Conservation (phyloP, 2,113 vertebrate genomes). For the Suncus etruscus region DNA sequence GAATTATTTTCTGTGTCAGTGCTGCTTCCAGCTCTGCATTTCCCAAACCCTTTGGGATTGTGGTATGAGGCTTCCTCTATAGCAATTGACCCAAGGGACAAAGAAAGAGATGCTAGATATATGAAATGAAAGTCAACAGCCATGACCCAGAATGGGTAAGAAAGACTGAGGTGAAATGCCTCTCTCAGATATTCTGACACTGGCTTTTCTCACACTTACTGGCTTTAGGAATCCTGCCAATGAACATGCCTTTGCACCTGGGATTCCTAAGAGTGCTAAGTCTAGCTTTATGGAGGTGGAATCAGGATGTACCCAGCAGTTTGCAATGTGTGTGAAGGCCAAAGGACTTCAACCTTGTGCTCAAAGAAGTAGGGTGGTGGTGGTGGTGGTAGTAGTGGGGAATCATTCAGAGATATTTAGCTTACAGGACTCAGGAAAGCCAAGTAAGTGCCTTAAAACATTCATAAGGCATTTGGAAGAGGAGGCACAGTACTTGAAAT, state of each 20-base stretch:
- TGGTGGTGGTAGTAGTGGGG: too few species aligned
- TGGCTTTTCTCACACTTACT: background rate
- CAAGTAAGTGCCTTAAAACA: background rate
- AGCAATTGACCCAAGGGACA: background rate
- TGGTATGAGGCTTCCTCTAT: too few species aligned
- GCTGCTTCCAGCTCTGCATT: too few species aligned
- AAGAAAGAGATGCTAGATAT: too few species aligned
- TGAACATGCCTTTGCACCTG: background rate
- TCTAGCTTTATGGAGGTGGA: background rate
- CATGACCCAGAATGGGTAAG: accelerated
- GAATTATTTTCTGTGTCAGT: too few species aligned
- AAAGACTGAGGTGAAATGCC: background rate
- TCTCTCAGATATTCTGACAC: background rate
- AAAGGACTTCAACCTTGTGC: background rate
- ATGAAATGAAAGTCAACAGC: background rate
- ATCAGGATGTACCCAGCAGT: background rate
- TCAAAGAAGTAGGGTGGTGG: background rate
- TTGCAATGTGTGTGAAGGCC: background rate
- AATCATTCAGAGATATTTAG: background rate
- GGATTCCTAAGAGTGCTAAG: background rate
- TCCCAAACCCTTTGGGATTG: too few species aligned
- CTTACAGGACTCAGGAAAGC: background rate
- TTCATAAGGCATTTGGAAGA: background rate
- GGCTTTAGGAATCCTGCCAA: background rate
- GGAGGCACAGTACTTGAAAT: background rate